Evolutionary conservation across 2,888 invertebrate species (phyloP), one percentile per base, ranked within the genome.

Genomic region (Argyra leucocephala): DNA sequence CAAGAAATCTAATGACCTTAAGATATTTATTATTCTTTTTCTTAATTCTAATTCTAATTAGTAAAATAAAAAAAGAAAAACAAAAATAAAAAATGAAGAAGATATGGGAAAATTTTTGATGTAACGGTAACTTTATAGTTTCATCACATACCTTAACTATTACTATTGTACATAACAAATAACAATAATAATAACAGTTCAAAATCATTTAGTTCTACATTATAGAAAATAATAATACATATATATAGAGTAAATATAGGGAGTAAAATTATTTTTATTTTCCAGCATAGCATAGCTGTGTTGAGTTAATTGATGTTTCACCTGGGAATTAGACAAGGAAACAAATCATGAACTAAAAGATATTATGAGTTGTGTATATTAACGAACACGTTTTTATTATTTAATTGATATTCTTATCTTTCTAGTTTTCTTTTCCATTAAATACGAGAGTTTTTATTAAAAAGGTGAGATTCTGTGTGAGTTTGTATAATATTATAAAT

Each of bases 271-370:
- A n/a, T n/a, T n/a, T n/a, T n/a, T n/a, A n/a, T n/a, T n/a, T n/a
- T n/a, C n/a, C n/a, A n/a, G 7, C 7, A 31, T 6, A 12, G 31
- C 9, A 31, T 26, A 26, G 18, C 4, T 48, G 5, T 48, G 48
- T 48, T n/a, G n/a, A n/a, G 18, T 48, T 48, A 48, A 48, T 48
- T 48, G 48, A 48, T 48, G 48, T 48, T 48, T 48, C 48, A 48
- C 48, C 48, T 48, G 48, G 48, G 48, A 48, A 48, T 48, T 48
- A 48, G 5, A 48, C 5, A 18, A 48, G 48, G 48, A 48, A 48
- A 48, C 48, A 48, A 48, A 48, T 48, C 48, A 48, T 48, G n/a
- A 48, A 48, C 5, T 48, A 48, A 48, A 15, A 48, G 48, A 48
- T 18, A 48, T 48, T 48, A 31, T 31, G 31, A 31, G 7, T 31